Evolutionary conservation across 2,888 invertebrate genomes (phyloP), one percentile per base, ranked within the genome.

Genomic region (Xiphydria camelus): DNA sequence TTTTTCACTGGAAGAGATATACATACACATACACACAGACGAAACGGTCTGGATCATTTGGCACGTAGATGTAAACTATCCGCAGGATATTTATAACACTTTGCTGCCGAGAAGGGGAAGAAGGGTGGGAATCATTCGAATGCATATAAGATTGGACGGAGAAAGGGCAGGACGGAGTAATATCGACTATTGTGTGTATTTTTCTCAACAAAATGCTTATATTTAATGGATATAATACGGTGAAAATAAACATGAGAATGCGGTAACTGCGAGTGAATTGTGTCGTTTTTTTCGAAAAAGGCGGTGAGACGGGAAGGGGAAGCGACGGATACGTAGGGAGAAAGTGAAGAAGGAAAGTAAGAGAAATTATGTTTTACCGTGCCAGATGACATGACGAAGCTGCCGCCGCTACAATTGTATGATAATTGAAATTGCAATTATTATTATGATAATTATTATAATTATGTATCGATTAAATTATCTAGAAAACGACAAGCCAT

Each of bases 381-480:
- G 33, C 40, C 45, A 64, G 59, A 57, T 23, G 53, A 60, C 59
- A 53, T n/a, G n/a, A 55, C 52, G 20, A 57, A 62, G 62, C 61
- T 65, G 61, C 59, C 62, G 62, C 60, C 57, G 59, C 57, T 62
- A 67, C 45, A 53, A 47, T 63, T 61, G 59, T 62, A 62, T n/a
- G n/a, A 62, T 55, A 29, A 38, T 45, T 45, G 20, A 39, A n/a
- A 45, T 17, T 21, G 21, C 18, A 55, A 65, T 55, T 58, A 53
- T 44, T 48, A 50, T 47, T 54, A 43, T 25, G 17, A 45, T 33
- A 33, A 50, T 51, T 55, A 59, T 59, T 59, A 61, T 55, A 41
- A 64, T 55, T 64, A 57, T 65, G 61, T 66, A 66, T 56, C 61
- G 59, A 63, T 62, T 67, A 67, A 67, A 66, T 67, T 67, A 65